A percentile compares a stretch with the other conserved stretches of the same genome.
Evolutionary conservation across 2,113 vertebrate species (phyloP).

Genomic region (Apodemus speciosus): DNA sequence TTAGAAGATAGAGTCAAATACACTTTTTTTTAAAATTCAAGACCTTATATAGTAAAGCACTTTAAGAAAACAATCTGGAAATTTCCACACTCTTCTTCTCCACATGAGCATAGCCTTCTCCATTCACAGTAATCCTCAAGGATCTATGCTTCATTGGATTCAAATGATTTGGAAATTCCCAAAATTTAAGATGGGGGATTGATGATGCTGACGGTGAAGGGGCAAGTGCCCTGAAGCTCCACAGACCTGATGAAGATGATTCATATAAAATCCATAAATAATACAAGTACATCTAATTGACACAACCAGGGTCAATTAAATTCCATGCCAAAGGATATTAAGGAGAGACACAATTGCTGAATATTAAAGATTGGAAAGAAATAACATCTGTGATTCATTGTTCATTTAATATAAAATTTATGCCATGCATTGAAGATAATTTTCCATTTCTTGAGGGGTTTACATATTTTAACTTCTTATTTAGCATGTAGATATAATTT

Average conservation of each 20-base stretch:
- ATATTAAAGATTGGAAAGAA: conserved; percentile 69
- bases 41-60: not conserved
- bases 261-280: conserved; percentile 75
- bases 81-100: not conserved
- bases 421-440: conserved; percentile 70
- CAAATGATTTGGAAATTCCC: conserved; percentile 11
- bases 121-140: not conserved
- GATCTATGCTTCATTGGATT: not conserved
- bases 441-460: conserved; percentile 65
- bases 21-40: not conserved
- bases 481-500: conserved; percentile 67
- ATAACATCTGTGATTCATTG: conserved; percentile 74
- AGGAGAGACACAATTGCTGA: conserved; percentile 67
- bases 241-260: conserved; percentile 57
- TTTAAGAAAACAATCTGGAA: not conserved
- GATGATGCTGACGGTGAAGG: conserved; percentile 44
- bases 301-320: conserved; percentile 72
- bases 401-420: conserved; percentile 78
- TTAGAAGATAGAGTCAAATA: not conserved
- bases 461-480: conserved; percentile 68
- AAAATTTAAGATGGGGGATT: not conserved
- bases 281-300: conserved; percentile 75
- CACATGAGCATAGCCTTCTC: no score
- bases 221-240: conserved; percentile 51
- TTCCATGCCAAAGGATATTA: conserved; percentile 69